These are phyloP conservation scores for Onychorhynchus coronatus DNA, from an alignment of 2,113 vertebrate species.

Conservation along the genomic window DNA sequence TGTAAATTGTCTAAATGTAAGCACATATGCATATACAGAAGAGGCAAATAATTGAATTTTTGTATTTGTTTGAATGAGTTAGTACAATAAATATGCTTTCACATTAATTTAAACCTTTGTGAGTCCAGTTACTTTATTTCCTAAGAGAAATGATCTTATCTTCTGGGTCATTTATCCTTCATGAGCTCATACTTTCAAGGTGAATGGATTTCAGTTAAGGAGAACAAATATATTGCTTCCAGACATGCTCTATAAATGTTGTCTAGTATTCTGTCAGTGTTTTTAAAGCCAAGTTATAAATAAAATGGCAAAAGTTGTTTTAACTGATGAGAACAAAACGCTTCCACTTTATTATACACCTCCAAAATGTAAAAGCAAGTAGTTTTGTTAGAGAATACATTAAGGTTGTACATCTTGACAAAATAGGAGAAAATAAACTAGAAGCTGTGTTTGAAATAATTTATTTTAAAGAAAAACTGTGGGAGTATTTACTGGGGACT, in stretches of 20 bases:
- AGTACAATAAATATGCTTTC: not conserved
- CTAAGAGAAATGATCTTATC: constrained; percentile 39
- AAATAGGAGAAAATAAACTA: not conserved
- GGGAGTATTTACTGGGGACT: not conserved
- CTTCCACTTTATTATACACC: constrained; percentile 21
- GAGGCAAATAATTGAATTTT: not conserved
- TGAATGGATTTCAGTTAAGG: constrained; percentile 59
- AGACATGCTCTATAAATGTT: constrained; percentile 53
- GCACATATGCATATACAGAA: not conserved
- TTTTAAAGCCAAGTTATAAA: constrained; percentile 62
- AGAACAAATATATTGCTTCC: constrained; percentile 61
- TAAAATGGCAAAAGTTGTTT: constrained; percentile 58
- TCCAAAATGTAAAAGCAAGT: not conserved
- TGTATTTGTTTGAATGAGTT: not conserved
- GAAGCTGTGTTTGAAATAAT: not conserved
- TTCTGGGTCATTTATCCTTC: constrained; percentile 45
- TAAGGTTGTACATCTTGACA: not conserved
- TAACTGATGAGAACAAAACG: constrained; percentile 33
- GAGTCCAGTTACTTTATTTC: not conserved
- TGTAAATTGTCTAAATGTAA: not conserved
- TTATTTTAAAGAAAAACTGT: not conserved
- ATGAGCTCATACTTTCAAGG: constrained; percentile 65
- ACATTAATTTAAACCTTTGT: not conserved
- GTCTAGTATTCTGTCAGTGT: constrained; percentile 6
- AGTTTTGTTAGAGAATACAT: not conserved